These are phyloP conservation scores for Apamea sordens DNA, from an alignment of 2,888 invertebrate species.

Conservation along the genomic window DNA sequence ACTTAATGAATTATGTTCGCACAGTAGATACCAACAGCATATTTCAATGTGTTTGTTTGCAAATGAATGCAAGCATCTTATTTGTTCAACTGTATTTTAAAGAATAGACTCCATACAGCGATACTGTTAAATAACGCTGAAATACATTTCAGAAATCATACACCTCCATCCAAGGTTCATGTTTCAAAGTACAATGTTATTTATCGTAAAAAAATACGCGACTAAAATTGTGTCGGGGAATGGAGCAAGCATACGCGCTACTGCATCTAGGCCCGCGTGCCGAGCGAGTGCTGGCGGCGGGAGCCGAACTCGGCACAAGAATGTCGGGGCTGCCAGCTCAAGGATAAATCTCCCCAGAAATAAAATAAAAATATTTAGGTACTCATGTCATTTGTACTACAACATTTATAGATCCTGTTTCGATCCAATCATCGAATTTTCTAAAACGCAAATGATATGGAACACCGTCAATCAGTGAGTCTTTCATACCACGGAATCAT, in stretches of 20 bases:
- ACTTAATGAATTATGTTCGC: slow-evolving; percentile 36
- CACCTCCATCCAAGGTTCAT: slow-evolving; percentile 12
- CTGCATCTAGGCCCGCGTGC: slow-evolving; percentile 32
- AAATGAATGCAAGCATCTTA: slow-evolving; percentile 16
- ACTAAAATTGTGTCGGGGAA: slow-evolving; percentile 28
- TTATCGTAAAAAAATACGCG: slow-evolving; percentile 65
- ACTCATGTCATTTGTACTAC: neutral
- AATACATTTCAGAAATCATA: slow-evolving; percentile 35
- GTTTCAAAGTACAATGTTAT: slow-evolving; percentile 43
- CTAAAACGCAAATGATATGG: neutral
- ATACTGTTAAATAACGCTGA: slow-evolving; percentile 30
- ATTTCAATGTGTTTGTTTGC: neutral
- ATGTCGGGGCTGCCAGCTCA: slow-evolving; percentile 58
- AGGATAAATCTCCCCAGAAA: slow-evolving; percentile 39
- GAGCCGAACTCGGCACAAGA: slow-evolving; percentile 49
- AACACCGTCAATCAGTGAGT: neutral
- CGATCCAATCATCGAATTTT: neutral
- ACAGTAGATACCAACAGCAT: neutral
- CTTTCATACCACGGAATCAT: neutral
- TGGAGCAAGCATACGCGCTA: slow-evolving; percentile 20
- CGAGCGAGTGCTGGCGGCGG: slow-evolving; percentile 34
- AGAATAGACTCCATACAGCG: neutral
- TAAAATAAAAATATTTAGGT: slow-evolving; percentile 2
- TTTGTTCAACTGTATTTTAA: neutral
- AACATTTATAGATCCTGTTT: neutral